Base-by-base conservation (phyloP, 2,888 invertebrate species). In the Lycophotia porphyrea region DNA sequence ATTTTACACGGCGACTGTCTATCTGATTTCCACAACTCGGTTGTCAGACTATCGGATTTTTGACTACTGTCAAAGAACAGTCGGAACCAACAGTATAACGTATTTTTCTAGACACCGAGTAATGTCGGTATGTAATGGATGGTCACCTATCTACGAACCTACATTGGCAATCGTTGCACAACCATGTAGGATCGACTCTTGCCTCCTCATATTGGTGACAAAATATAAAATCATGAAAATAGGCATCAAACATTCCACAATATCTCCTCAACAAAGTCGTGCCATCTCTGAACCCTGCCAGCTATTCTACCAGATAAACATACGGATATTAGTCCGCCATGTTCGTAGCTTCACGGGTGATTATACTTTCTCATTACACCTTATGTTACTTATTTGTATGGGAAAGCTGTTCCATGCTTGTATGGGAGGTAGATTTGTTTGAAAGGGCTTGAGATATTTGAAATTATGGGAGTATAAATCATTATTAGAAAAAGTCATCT, bases 311-410 rank as follows among this genome's bases (percentile, higher is more conserved):
- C 71, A 78, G 39, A 82, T 65, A 74, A 81, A 82, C 68, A 75
- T 63, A 71, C 34, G 60, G 31, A 63, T 61, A 76, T 58, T 64
- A 81, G 55, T 44, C 61, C 24, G 42, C 55, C 27, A 44, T 42
- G 63, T 64, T 64, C 71, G 42, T 78, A 75, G 72, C 44, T 71
- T 52, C 64, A 47, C 52, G 49, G 61, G 63, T 75, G 67, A 82
- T 82, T 82, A 85, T 58, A 85, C 55, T 36, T 85, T 58, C 78
- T 82, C 72, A 82, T 84, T 82, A 74, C 64, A 73, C 65, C 61
- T 66, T 34, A 34, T 44, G 27, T 24, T 69, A 69, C 58, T 52
- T 60, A 60, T 65, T 52, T 21, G 2, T 55, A 73, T 52, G 74
- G 11, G 36, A 39, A 39, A 65, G 39, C 49, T 60, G 2, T 47